A percentile compares a stretch with the other conserved stretches of the same genome.
Evolutionary conservation across 2,113 vertebrate species (phyloP).

Genomic region (Dendropsophus ebraccatus): DNA sequence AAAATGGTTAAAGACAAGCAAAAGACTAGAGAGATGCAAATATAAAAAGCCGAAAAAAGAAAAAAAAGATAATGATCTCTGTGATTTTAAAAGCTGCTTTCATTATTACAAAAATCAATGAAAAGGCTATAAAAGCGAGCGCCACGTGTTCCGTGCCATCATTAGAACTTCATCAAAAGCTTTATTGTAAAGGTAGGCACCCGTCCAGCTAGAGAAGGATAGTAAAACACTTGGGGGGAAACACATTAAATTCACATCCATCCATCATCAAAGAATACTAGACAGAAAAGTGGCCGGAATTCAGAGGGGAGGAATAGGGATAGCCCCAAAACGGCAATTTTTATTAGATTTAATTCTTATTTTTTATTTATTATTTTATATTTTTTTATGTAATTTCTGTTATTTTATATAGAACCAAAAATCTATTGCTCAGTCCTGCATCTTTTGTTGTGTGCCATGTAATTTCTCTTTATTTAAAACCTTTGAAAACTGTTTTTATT

Average conservation of each 20-base stretch:
- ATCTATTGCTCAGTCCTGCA: background rate
- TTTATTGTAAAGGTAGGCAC: conserved; percentile 38
- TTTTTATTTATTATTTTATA: background rate
- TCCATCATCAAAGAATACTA: conserved; percentile 2
- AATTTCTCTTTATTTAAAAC: too few species aligned
- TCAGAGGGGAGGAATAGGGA: background rate
- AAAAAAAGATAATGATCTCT: conserved; percentile 46
- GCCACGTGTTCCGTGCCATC: conserved; percentile 33
- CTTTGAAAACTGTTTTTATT: too few species aligned
- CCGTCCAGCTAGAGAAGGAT: conserved; percentile 21
- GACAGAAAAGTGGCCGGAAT: background rate
- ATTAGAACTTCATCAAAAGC: conserved; percentile 51
- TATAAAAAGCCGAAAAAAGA: background rate
- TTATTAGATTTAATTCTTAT: background rate
- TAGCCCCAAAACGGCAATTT: background rate
- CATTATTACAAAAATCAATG: conserved; percentile 49
- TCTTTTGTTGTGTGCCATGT: too few species aligned
- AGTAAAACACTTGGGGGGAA: conserved; percentile 11
- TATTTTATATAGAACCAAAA: background rate
- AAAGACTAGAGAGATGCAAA: conserved; percentile 12
- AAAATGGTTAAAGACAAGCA: conserved; percentile 6
- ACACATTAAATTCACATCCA: conserved; percentile 38
- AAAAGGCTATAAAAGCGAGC: conserved; percentile 34
- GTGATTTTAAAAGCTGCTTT: conserved; percentile 45
- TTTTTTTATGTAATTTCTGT: background rate